These are phyloP conservation scores for Paralvinella palmiformis DNA, from an alignment of 1,140 invertebrate species.

Conservation along the genomic window DNA sequence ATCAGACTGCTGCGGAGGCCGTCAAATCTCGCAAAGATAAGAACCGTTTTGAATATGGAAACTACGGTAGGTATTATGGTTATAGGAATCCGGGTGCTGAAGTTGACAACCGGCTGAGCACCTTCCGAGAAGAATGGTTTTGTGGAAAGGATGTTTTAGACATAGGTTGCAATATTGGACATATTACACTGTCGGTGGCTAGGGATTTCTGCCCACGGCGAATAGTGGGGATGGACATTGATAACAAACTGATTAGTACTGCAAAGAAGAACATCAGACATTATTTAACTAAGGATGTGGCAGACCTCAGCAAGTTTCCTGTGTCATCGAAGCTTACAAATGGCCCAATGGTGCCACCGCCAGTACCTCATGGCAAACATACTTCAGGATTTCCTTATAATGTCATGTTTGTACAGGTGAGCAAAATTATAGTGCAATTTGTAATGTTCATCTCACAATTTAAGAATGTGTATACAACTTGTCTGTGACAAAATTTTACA, in stretches of 20 bases:
- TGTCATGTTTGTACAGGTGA: constrained; percentile 73
- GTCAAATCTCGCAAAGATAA: neutral
- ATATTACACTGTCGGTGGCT: constrained; percentile 77
- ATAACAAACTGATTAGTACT: constrained; percentile 74
- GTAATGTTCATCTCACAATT: no score
- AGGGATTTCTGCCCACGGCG: constrained; percentile 74
- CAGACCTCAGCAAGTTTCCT: constrained; percentile 54
- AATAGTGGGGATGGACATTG: constrained; percentile 93
- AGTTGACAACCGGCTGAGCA: constrained; percentile 72
- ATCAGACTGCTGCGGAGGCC: neutral
- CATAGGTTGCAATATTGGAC: constrained; percentile 96
- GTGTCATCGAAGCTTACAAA: constrained; percentile 78
- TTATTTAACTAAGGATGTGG: neutral
- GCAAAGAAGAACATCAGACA: constrained; percentile 76
- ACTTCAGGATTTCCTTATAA: constrained; percentile 72
- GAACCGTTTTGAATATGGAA: constrained; percentile 88
- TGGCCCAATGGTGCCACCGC: constrained; percentile 66
- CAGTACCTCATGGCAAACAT: constrained; percentile 41
- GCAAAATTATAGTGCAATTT: no score
- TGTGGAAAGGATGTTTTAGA: constrained; percentile 86
- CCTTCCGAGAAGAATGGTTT: constrained; percentile 80
- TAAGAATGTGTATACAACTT: no score
- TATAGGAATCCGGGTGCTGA: constrained; percentile 78
- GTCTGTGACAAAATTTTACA: no score
- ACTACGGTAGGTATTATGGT: constrained; percentile 95